A percentile compares a stretch with the other conserved stretches of the same genome.
phyloP scores from a whole-genome alignment of 1,140 invertebrate species.

The Sipha flava region DNA sequence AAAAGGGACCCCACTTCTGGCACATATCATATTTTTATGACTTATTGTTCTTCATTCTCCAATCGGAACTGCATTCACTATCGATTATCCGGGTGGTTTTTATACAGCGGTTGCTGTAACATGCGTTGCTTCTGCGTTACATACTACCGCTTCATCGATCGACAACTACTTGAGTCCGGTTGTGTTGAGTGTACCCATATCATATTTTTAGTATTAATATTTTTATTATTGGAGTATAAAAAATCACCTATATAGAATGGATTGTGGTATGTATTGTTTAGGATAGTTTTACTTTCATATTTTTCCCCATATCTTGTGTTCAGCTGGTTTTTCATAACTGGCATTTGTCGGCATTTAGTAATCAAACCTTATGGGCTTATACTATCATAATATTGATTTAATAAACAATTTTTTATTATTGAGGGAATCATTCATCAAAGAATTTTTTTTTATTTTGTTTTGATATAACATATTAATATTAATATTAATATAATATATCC shows the following conservation, averaged over 20 bases:
- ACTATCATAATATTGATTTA: not conserved
- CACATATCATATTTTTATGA: conserved; percentile 29
- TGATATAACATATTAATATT: not conserved
- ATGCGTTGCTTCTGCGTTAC: conserved; percentile 9
- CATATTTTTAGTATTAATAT: conserved; percentile 26
- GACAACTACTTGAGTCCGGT: conserved; percentile 18
- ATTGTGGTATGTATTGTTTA: conserved; percentile 21
- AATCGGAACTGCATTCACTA: conserved; percentile 4
- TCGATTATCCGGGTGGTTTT: conserved; percentile 21
- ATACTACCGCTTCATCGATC: conserved; percentile 25
- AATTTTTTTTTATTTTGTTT: not conserved
- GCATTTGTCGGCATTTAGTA: not conserved
- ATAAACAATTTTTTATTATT: not conserved
- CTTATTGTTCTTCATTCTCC: conserved; percentile 16
- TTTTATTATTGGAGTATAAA: not conserved
- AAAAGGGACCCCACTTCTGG: conserved; percentile 6
- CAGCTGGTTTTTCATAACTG: not conserved
- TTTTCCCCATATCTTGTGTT: not conserved
- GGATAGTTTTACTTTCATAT: not conserved
- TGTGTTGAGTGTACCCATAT: conserved; percentile 3
- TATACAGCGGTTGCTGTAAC: not conserved
- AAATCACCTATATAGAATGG: not conserved
- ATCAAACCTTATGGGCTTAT: not conserved
- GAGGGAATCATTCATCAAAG: not conserved
- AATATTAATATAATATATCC: too few relatives aligned